phyloP scores from a whole-genome alignment of 2,797 vertebrate genomes.

The Malacoraja senta region DNA sequence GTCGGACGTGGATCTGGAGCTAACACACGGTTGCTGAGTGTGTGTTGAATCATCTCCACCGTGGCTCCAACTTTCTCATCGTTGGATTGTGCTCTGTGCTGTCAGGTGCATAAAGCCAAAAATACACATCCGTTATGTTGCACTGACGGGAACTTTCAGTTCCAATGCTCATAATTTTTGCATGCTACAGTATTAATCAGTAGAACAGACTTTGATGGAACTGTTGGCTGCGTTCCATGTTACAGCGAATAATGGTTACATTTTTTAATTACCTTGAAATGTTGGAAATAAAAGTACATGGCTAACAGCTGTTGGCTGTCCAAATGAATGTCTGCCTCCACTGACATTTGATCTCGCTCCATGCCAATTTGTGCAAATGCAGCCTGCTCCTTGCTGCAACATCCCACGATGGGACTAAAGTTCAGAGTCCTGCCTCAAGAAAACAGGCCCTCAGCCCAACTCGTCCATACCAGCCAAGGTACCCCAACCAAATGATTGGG shows the following conservation, averaged over 20 bases:
- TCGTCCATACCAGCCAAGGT: no score
- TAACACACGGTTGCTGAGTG: background rate
- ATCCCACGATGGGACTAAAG: background rate
- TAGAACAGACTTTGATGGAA: slow-evolving; percentile 33
- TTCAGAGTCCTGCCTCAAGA: no score
- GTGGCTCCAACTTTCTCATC: background rate
- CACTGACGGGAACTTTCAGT: slow-evolving; percentile 4
- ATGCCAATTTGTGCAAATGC: background rate
- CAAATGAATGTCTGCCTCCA: background rate
- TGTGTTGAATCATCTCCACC: background rate
- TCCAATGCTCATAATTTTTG: slow-evolving; percentile 26
- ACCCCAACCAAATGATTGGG: no score
- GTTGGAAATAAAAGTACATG: slow-evolving; percentile 16
- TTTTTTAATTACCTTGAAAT: slow-evolving; percentile 29
- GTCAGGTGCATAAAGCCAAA: background rate
- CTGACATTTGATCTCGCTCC: slow-evolving; percentile 11
- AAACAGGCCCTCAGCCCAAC: no score
- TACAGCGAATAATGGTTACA: slow-evolving; percentile 31
- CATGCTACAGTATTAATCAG: slow-evolving; percentile 23
- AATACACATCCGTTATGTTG: background rate
- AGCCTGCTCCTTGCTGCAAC: background rate
- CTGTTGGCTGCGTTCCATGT: slow-evolving; percentile 4
- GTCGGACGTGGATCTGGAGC: no score
- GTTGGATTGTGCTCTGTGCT: background rate
- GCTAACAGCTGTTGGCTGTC: slow-evolving; percentile 3